Evolutionary conservation across 2,888 invertebrate genomes (phyloP).

Genomic region (Eupithecia abbreviata): DNA sequence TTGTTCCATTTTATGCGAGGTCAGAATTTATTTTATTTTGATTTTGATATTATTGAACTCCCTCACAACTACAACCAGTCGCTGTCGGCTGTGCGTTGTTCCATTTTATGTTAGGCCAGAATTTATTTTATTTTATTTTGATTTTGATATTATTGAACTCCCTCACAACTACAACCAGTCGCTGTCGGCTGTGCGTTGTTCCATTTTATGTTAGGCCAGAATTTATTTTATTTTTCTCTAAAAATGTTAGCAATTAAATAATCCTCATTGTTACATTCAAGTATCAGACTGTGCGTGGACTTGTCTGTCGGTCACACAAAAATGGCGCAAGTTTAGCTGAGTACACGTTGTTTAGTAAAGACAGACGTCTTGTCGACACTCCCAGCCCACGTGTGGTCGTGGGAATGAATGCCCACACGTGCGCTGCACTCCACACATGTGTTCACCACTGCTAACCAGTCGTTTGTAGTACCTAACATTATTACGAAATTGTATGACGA

Average conservation of each 20-base stretch:
- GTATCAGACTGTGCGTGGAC: not conserved
- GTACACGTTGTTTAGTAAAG: not conserved
- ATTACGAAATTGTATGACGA: not conserved
- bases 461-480: not conserved
- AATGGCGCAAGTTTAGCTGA: not conserved
- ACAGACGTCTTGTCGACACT: not conserved
- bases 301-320: not conserved
- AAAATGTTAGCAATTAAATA: not conserved
- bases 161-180: no score
- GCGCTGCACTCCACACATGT: not conserved
- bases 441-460: not conserved
- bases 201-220: not conserved
- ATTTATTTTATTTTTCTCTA: not conserved
- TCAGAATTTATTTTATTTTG: not conserved
- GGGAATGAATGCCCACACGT: not conserved
- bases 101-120: not conserved
- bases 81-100: no score
- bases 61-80: no score
- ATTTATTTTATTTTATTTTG: not conserved
- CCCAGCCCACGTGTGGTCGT: not conserved
- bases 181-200: no score
- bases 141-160: no score
- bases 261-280: not conserved
- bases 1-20: not conserved
- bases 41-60: no score